Conservation (phyloP, 1,140 invertebrate genomes). For the Lethrus apterus region DNA sequence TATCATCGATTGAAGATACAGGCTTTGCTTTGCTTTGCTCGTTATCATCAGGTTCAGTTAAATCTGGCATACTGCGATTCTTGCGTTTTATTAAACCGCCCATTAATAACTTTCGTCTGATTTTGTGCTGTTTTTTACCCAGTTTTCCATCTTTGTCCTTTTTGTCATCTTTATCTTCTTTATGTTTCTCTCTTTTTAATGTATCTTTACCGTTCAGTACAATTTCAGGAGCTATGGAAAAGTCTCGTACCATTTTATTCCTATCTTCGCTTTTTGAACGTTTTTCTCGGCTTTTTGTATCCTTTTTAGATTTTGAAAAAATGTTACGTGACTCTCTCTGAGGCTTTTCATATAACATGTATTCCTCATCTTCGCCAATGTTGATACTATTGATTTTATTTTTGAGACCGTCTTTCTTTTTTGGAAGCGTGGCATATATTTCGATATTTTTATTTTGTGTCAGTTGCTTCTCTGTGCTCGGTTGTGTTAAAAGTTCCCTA, state of each 20-base stretch:
- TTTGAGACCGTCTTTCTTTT: conserved; percentile 68
- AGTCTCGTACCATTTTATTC: conserved; percentile 63
- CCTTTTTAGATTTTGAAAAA: conserved; percentile 61
- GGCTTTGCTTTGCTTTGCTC: conserved; percentile 39
- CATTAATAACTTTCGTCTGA: conserved; percentile 79
- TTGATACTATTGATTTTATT: conserved; percentile 52
- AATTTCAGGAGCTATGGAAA: conserved; percentile 52
- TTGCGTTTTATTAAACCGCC: conserved; percentile 80
- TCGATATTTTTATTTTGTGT: conserved; percentile 66
- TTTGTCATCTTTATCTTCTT: conserved; percentile 52
- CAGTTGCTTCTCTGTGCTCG: conserved; percentile 45
- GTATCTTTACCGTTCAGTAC: conserved; percentile 48
- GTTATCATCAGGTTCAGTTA: conserved; percentile 62
- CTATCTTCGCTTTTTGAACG: conserved; percentile 75
- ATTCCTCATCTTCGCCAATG: conserved; percentile 63
- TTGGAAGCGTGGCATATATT: conserved; percentile 85
- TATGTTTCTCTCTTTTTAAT: conserved; percentile 48
- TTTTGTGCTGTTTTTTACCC: conserved; percentile 86
- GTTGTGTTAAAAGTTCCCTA: conserved; percentile 48
- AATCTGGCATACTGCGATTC: conserved; percentile 85
- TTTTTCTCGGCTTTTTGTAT: conserved; percentile 58
- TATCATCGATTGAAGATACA: conserved; percentile 64
- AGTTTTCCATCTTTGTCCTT: conserved; percentile 56
- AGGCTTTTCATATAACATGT: conserved; percentile 52
- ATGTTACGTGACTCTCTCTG: conserved; percentile 56